A percentile compares a stretch with the other conserved stretches of the same genome.
These are phyloP conservation scores for Enteromius paludinosus DNA, from an alignment of 2,797 vertebrate genomes.

Conservation along the genomic window DNA sequence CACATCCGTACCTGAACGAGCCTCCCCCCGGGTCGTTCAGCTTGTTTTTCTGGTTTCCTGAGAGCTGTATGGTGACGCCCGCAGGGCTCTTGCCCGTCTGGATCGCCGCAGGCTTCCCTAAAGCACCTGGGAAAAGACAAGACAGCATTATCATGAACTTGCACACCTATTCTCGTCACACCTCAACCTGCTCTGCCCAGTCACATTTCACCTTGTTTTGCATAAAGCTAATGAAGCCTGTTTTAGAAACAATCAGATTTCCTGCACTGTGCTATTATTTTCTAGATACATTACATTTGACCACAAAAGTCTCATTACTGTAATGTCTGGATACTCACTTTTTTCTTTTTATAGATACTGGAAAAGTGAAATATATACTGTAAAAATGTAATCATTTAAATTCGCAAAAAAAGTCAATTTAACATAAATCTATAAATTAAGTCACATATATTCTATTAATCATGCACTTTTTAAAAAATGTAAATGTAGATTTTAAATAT, in stretches of 20 bases:
- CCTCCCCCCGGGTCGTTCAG: conserved; percentile 86
- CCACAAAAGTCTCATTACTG: not conserved
- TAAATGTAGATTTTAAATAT: not conserved
- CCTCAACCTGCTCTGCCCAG: conserved; percentile 72
- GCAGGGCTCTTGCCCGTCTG: conserved; percentile 81
- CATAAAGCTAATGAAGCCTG: not conserved
- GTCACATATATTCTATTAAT: too few species aligned
- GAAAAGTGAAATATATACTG: not conserved
- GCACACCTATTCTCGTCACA: conserved; percentile 80
- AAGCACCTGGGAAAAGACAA: conserved; percentile 78
- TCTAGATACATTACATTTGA: not conserved
- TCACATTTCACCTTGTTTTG: not conserved
- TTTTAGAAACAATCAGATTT: not conserved
- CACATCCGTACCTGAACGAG: conserved; percentile 80
- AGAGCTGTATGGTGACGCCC: conserved; percentile 83
- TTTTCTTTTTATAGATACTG: not conserved
- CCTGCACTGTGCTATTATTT: not conserved
- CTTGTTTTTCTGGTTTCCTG: conserved; percentile 89
- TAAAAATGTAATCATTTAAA: not conserved
- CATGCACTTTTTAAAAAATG: too few species aligned
- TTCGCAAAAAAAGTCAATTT: not conserved
- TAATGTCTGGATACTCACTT: not conserved
- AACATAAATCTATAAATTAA: not conserved
- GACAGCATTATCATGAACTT: conserved; percentile 77
- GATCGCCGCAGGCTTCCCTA: conserved; percentile 81